phyloP scores from a whole-genome alignment of 37 sponge, comb jelly and placozoan species.

The Bolinopsis microptera region DNA sequence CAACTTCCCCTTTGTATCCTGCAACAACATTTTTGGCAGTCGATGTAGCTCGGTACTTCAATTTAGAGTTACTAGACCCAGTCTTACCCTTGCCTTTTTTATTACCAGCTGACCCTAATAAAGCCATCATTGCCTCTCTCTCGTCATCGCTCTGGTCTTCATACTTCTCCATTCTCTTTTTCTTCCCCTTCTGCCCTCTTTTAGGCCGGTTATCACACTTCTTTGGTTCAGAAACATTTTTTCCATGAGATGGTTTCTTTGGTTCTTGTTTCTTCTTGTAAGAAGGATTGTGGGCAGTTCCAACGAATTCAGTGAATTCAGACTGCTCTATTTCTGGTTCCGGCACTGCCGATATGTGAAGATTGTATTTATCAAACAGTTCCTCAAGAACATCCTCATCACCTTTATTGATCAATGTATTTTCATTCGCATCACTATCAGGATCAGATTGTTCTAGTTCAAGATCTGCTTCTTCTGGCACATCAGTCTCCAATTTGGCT shows the following conservation, averaged over 20 bases:
- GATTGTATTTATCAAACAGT: constrained; percentile 42
- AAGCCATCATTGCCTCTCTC: constrained; percentile 72
- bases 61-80: constrained; percentile 17
- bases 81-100: not conserved
- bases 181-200: constrained; percentile 82
- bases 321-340: not conserved
- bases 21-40: constrained; percentile 58
- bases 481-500: not conserved
- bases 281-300: not conserved
- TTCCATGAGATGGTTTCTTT: not conserved
- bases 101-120: constrained; percentile 68
- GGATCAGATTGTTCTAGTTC: not conserved
- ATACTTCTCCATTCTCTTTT: constrained; percentile 82
- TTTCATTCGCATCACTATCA: not conserved
- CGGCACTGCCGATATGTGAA: constrained; percentile 22
- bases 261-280: not conserved
- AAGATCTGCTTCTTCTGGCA: not conserved
- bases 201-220: constrained; percentile 49
- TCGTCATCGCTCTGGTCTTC: constrained; percentile 95
- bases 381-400: constrained; percentile 2
- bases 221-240: not conserved
- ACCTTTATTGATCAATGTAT: not conserved
- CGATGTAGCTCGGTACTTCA: not conserved
- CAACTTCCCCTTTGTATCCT: not conserved
- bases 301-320: constrained; percentile 39